These are phyloP conservation scores for Macrosteles quadrilineatus DNA, from an alignment of 1,140 invertebrate species.

Conservation along the genomic window DNA sequence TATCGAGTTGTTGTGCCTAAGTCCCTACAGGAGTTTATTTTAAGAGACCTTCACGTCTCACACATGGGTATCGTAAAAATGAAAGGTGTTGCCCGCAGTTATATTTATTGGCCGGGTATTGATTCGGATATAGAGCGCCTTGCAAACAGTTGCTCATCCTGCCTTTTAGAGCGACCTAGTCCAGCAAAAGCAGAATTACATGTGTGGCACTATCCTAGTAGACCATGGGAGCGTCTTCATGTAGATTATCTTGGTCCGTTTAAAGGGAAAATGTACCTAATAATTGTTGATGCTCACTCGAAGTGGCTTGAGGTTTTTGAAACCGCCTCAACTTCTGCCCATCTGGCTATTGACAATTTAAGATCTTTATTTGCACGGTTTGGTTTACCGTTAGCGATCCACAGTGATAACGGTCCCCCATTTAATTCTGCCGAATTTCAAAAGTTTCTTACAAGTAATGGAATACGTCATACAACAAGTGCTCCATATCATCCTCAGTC, in stretches of 20 bases:
- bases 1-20: slow-evolving; percentile 28
- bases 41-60: no score
- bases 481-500: slow-evolving; percentile 45
- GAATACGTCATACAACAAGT: slow-evolving; percentile 41
- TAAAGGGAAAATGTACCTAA: neutral
- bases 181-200: neutral
- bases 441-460: slow-evolving; percentile 43
- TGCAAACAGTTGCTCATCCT: neutral
- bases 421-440: no score
- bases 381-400: neutral
- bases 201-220: neutral
- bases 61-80: slow-evolving; percentile 1
- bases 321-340: neutral
- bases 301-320: slow-evolving; percentile 18
- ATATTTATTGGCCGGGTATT: slow-evolving; percentile 2
- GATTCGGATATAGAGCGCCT: slow-evolving; percentile 4
- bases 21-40: slow-evolving; percentile 17
- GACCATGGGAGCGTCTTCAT: slow-evolving; percentile 7
- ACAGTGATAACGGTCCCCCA: neutral
- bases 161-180: neutral
- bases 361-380: slow-evolving; percentile 8
- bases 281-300: slow-evolving; percentile 21
- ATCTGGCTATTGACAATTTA: slow-evolving; percentile 7
- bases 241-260: slow-evolving; percentile 21
- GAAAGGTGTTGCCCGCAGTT: slow-evolving; percentile 24